A percentile compares a stretch with the other conserved stretches of the same genome.
Evolutionary conservation across 1,140 invertebrate species (phyloP).

Genomic region (Drosophila cardini): DNA sequence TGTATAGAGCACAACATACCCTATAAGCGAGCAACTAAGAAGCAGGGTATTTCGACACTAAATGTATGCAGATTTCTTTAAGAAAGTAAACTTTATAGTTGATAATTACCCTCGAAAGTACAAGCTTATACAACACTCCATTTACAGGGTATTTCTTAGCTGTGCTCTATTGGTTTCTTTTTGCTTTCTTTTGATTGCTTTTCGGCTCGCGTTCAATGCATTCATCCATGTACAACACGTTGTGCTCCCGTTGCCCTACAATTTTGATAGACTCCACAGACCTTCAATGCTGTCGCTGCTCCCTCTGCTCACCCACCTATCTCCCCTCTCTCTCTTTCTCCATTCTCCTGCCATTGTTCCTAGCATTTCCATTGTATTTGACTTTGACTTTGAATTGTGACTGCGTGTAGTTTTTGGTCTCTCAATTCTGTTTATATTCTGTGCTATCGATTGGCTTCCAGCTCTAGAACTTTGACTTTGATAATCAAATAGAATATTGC

Average conservation of each 20-base stretch:
- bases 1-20: slow-evolving; percentile 27
- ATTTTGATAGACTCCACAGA: slow-evolving; percentile 27
- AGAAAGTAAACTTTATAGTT: background rate
- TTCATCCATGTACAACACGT: slow-evolving; percentile 38
- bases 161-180: background rate
- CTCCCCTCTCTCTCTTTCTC: background rate
- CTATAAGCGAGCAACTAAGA: background rate
- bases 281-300: background rate
- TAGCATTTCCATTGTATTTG: slow-evolving; percentile 14
- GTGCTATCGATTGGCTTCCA: slow-evolving; percentile 44
- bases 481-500: slow-evolving; percentile 26
- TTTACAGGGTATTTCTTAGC: slow-evolving; percentile 13
- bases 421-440: slow-evolving; percentile 40
- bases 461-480: slow-evolving; percentile 48
- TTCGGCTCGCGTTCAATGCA: slow-evolving; percentile 34
- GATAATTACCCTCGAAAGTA: too few species aligned
- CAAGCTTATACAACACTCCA: too few species aligned
- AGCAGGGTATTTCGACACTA: background rate
- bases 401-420: slow-evolving; percentile 20
- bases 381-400: slow-evolving; percentile 50
- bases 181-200: slow-evolving; percentile 35
- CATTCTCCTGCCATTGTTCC: too few species aligned
- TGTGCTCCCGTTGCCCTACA: slow-evolving; percentile 30
- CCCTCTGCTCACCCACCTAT: background rate
- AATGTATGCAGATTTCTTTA: background rate